Base-by-base conservation (phyloP, 2,113 vertebrate species). In the Limnothrissa miodon region DNA sequence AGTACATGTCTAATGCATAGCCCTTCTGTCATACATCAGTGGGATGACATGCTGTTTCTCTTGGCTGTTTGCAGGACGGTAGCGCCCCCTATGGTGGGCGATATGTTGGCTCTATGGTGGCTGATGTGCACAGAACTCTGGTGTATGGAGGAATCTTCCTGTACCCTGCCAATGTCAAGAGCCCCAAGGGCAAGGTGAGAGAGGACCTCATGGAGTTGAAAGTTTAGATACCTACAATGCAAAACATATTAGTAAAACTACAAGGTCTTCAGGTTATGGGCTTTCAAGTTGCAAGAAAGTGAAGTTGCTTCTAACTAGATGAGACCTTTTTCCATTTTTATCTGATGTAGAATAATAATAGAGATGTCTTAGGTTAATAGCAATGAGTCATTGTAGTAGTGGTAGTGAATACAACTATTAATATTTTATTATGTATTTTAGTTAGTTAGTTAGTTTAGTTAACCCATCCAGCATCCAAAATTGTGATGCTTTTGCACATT, bases 91-190 rank as follows among this genome's bases (percentile, higher is more conserved):
- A 98, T 11, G 97, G 98, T 8, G 96, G 95, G 4, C 93, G 98
- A 62, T 99, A 99, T 0, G 92, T 99, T 81, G 98, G 98, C 4
- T 99, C 98, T 42, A 99, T 99, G 98, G 98, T 99, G 1, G 98
- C 98, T 9, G 98, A 99, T 42, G 96, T 99, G 42, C 98, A 99
- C 89, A 95, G 98, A 78, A 99, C 98, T 0, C 90, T 99, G 88
- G 96, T 99, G 8, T 99, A 99, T 2, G 98, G 98, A 89, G 98
- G 97, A 51, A 97, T 99, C 92, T 99, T 99, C 89, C 85, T 99
- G 87, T 99, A 99, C 85, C 98, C 98, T 0, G 97, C 97, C 13
- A 99, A 99, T 88, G 92, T 93, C 89, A 99, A 98, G 90, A 99
- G 95, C 84, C 98, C 97, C 3, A 98, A 94, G 78, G 98, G 98